Conservation (phyloP, 2,888 invertebrate species). For the Pharmacophagus antenor region DNA sequence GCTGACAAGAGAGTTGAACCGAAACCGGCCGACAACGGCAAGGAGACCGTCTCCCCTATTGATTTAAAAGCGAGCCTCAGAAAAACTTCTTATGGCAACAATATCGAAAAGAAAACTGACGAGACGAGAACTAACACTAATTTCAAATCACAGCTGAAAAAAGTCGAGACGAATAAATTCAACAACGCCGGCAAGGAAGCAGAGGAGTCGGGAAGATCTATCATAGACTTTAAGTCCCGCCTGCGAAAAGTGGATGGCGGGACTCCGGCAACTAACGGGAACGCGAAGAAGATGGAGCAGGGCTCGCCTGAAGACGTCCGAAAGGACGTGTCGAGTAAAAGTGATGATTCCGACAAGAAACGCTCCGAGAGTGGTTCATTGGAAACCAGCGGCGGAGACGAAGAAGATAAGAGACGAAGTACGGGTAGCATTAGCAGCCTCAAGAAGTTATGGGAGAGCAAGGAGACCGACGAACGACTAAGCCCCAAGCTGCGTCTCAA, state of each 20-base stretch:
- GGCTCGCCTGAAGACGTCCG: slow-evolving; percentile 58
- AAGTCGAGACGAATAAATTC: slow-evolving; percentile 86
- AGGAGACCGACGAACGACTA: slow-evolving; percentile 83
- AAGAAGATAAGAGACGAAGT: slow-evolving; percentile 92
- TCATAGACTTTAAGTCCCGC: slow-evolving; percentile 91
- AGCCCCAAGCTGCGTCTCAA: slow-evolving; percentile 82
- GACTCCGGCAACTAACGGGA: slow-evolving; percentile 57
- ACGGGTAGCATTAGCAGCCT: slow-evolving; percentile 96
- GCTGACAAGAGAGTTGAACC: slow-evolving; percentile 44
- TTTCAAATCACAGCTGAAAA: slow-evolving; percentile 86
- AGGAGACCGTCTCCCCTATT: slow-evolving; percentile 58
- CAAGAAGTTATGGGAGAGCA: slow-evolving; percentile 95
- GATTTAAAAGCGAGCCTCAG: slow-evolving; percentile 78
- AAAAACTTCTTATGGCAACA: slow-evolving; percentile 57
- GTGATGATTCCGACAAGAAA: slow-evolving; percentile 72
- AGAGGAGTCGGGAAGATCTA: slow-evolving; percentile 80
- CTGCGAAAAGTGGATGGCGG: slow-evolving; percentile 88
- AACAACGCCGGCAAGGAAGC: slow-evolving; percentile 70
- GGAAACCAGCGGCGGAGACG: slow-evolving; percentile 77
- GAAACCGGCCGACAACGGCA: slow-evolving; percentile 41
- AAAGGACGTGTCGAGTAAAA: slow-evolving; percentile 54
- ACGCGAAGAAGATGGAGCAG: slow-evolving; percentile 49
- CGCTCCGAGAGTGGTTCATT: slow-evolving; percentile 55
- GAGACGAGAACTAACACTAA: slow-evolving; percentile 65
- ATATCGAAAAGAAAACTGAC: slow-evolving; percentile 47